Evolutionary conservation across 1,140 invertebrate species (phyloP), one percentile per base, ranked within the genome.

Genomic region (Drosophila repleta): DNA sequence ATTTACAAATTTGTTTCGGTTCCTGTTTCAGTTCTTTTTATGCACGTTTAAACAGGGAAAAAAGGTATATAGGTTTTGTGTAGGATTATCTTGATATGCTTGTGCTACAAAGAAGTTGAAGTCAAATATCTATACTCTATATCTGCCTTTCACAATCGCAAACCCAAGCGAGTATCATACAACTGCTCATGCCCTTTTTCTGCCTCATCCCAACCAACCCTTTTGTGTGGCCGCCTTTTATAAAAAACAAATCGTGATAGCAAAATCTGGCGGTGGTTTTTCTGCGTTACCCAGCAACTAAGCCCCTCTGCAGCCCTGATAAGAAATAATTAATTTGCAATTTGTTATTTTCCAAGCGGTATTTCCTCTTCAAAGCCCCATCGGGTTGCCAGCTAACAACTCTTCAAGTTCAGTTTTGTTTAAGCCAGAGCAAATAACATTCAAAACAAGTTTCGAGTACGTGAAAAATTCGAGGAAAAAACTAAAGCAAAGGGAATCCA

Each of bases 281-380:
- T 24, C 11, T 43, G 18, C 48, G 35, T 67, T 39, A n/a, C 55
- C 55, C 10, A 41, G 63, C 51, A 56, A 65, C 29, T 11, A 18
- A 7, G 3, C 4, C 10, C 10, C 10, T 43, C 21, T 11, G 49
- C 8, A 41, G 3, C 4, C n/a, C 21, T 6, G 24, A n/a, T 3
- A 37, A 41, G n/a, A 55, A 24, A 39, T 53, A 20, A 39, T 55
- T 55, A 51, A 13, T 39, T 24, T 48, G 10, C 7, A 21, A 10
- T 45, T 45, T 20, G 10, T 20, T 45, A 8, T 29, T 29, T 29
- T 8, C 29, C 29, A 29, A 8, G 29, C 8, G 3, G 0, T 8
- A 20, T 45, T 8, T 2, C 7, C 41, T 43, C 6, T 43, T 43
- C 7, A 18, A 2, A 18, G 29, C 8, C 1, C 4, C 29, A 5